These are phyloP conservation scores for Dorcus hopei DNA, from an alignment of 2,888 invertebrate species.

Conservation along the genomic window DNA sequence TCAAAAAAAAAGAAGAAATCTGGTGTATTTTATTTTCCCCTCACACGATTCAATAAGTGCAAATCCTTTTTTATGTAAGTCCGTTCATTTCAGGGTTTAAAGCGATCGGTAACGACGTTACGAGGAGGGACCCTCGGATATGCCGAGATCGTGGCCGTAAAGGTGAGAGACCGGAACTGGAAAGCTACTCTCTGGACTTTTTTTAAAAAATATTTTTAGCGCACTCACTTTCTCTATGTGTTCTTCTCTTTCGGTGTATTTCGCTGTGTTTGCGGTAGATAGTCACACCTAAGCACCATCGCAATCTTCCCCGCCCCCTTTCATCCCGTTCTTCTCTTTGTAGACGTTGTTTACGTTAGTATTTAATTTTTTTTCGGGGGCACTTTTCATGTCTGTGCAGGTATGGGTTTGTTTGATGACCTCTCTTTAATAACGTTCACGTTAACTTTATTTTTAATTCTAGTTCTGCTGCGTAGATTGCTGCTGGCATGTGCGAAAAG, in stretches of 20 bases:
- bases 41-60: not conserved
- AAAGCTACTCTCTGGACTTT: conserved; percentile 1
- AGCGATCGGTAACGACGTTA: conserved; percentile 89
- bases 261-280: conserved; percentile 1
- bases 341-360: no score
- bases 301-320: no score
- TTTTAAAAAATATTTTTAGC: conserved; percentile 1
- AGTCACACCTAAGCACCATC: no score
- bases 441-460: no score
- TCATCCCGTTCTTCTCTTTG: no score
- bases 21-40: no score
- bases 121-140: conserved; percentile 83
- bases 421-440: no score
- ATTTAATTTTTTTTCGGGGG: no score
- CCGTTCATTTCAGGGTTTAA: conserved; percentile 72
- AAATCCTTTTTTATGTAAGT: conserved; percentile 15
- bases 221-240: conserved; percentile 11
- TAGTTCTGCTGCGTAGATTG: not conserved
- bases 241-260: conserved; percentile 12
- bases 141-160: conserved; percentile 95
- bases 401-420: no score
- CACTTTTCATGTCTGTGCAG: no score
- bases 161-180: conserved; percentile 65
- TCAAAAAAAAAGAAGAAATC: no score
- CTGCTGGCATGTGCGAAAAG: not conserved